phyloP scores from a whole-genome alignment of 1,140 invertebrate genomes.

The Globodera ellingtonae region DNA sequence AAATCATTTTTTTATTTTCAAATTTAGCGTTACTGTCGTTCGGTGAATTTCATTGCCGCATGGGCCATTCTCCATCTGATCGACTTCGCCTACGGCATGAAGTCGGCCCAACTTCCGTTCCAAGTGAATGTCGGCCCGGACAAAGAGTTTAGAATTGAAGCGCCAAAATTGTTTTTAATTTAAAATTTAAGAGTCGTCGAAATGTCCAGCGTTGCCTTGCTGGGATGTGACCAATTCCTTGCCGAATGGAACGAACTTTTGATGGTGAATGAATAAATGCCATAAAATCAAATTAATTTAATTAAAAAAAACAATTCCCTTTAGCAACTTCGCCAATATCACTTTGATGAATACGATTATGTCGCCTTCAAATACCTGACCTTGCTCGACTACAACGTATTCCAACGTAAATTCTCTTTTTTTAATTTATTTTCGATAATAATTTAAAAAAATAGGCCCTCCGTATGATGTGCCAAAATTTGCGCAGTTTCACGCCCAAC shows the following conservation, averaged over 20 bases:
- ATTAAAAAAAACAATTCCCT: not conserved
- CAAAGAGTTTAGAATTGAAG: conserved; percentile 13
- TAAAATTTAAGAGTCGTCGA: conserved; percentile 36
- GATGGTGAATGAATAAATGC: conserved; percentile 14
- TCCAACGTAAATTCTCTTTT: conserved; percentile 16
- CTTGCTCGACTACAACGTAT: conserved; percentile 33
- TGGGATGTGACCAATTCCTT: conserved; percentile 42
- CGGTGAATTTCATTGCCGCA: conserved; percentile 17
- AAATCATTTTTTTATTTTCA: not conserved
- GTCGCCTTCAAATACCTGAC: conserved; percentile 47
- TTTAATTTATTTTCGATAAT: not conserved
- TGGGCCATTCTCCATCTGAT: conserved; percentile 52
- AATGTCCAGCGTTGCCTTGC: conserved; percentile 29
- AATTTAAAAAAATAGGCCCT: conserved; percentile 8
- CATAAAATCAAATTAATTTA: not conserved
- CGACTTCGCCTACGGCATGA: conserved; percentile 45
- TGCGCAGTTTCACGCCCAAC: conserved; percentile 14
- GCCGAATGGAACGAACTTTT: conserved; percentile 46
- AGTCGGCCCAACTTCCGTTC: conserved; percentile 41
- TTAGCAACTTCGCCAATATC: conserved; percentile 43
- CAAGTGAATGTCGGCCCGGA: conserved; percentile 21
- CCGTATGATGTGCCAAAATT: conserved; percentile 11
- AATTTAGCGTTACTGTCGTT: conserved; percentile 23
- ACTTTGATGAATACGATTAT: conserved; percentile 45
- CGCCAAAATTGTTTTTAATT: not conserved